These are phyloP conservation scores for Enhydra lutris DNA, from an alignment of 2,113 vertebrate genomes.

Conservation along the genomic window DNA sequence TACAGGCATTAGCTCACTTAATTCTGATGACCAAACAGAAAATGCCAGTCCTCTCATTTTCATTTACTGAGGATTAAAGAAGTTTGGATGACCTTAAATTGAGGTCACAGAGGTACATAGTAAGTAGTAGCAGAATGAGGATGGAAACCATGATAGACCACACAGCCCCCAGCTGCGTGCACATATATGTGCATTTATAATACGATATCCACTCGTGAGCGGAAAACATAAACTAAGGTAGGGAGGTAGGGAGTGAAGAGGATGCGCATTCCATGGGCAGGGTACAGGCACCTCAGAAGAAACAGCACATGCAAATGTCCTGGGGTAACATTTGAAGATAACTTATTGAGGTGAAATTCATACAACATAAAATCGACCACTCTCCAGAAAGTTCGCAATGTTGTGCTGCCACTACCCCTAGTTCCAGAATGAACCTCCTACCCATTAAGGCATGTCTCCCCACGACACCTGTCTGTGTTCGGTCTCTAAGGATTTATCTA, in stretches of 20 bases:
- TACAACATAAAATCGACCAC: background rate
- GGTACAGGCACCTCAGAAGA: background rate
- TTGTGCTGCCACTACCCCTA: background rate
- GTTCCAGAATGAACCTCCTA: background rate
- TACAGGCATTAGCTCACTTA: background rate
- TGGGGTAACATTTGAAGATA: background rate
- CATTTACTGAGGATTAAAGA: background rate
- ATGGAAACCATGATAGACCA: background rate
- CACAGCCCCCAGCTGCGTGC: background rate
- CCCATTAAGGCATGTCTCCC: background rate
- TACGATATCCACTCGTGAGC: background rate
- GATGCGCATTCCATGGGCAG: background rate
- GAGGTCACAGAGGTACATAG: background rate
- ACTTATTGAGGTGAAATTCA: background rate
- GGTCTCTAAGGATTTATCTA: background rate
- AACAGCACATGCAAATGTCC: background rate
- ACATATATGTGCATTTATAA: background rate
- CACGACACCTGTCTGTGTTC: background rate
- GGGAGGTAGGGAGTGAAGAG: background rate
- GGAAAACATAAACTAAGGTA: background rate
- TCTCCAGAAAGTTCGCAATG: background rate
- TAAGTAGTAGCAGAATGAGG: background rate
- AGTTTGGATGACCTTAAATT: background rate
- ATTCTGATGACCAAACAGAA: background rate
- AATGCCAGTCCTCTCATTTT: background rate